A percentile compares a stretch with the other conserved stretches of the same genome.
Evolutionary conservation across 2,113 vertebrate genomes (phyloP).

Genomic region (Zeus faber): DNA sequence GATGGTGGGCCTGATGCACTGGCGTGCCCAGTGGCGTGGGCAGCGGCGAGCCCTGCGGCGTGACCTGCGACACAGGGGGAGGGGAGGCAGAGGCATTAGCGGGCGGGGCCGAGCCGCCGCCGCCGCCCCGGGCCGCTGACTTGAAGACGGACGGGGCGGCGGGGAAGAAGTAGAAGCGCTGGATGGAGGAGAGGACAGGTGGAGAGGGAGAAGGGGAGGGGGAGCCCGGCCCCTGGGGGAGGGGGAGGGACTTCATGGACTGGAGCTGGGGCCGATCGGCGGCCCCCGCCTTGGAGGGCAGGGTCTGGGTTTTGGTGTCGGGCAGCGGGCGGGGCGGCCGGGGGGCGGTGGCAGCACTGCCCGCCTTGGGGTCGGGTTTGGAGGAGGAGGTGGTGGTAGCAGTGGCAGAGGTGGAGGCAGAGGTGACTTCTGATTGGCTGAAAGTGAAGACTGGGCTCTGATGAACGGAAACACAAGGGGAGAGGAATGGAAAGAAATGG

Average conservation of each 20-base stretch:
- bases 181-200: slow-evolving; percentile 75
- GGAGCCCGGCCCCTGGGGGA: slow-evolving; percentile 75
- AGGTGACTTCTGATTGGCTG: slow-evolving; percentile 79
- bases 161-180: slow-evolving; percentile 82
- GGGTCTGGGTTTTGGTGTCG: slow-evolving; percentile 87
- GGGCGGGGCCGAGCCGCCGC: slow-evolving; percentile 49
- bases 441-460: slow-evolving; percentile 93
- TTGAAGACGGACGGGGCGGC: slow-evolving; percentile 80
- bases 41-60: slow-evolving; percentile 82
- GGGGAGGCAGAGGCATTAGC: slow-evolving; percentile 70
- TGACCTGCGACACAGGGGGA: slow-evolving; percentile 81
- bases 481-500: slow-evolving; percentile 44
- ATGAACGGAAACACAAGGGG: slow-evolving; percentile 51
- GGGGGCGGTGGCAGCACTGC: slow-evolving; percentile 59
- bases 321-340: slow-evolving; percentile 69
- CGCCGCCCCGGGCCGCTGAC: slow-evolving; percentile 70
- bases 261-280: slow-evolving; percentile 79
- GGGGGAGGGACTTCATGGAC: slow-evolving; percentile 82
- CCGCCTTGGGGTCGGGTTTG: slow-evolving; percentile 74
- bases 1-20: slow-evolving; percentile 78
- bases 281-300: slow-evolving; percentile 82
- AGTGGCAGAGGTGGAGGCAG: slow-evolving; percentile 44
- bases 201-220: slow-evolving; percentile 75
- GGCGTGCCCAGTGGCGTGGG: slow-evolving; percentile 82
- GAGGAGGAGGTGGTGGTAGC: slow-evolving; percentile 47